Conservation (phyloP, 2,113 vertebrate species). For the Pavo muticus region DNA sequence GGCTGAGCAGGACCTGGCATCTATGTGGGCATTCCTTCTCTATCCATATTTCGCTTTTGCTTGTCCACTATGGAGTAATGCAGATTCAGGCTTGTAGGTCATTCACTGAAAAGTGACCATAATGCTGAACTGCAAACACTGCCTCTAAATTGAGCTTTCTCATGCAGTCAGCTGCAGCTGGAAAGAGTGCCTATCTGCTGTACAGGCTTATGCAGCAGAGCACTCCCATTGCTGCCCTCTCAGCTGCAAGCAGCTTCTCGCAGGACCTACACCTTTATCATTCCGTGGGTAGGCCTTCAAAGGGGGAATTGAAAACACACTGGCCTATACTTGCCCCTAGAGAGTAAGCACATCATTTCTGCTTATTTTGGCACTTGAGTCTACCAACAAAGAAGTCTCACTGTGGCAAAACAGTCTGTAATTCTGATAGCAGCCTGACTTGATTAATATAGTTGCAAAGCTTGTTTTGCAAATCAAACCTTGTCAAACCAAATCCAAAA, state of each 20-base stretch:
- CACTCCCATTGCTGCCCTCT: neutral
- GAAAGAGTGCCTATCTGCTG: conserved; percentile 17
- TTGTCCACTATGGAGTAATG: rapidly evolving
- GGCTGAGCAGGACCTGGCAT: neutral
- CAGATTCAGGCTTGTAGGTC: neutral
- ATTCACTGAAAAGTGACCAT: neutral
- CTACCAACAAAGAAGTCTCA: neutral
- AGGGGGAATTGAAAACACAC: neutral
- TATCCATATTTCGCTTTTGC: neutral
- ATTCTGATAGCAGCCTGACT: neutral
- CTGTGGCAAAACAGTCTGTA: conserved; percentile 29
- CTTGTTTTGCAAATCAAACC: conserved; percentile 49
- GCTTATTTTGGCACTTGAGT: conserved; percentile 50
- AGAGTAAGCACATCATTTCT: conserved; percentile 17
- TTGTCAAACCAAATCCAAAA: conserved; percentile 44
- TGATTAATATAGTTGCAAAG: conserved; percentile 29
- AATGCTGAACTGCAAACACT: neutral
- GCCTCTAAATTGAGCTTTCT: conserved; percentile 31
- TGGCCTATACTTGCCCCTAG: neutral
- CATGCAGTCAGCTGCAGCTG: neutral
- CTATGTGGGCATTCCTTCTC: too few relatives aligned
- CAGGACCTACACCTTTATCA: neutral
- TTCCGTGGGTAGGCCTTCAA: conserved; percentile 8
- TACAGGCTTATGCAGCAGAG: neutral
- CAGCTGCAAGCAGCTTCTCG: neutral